phyloP scores from a whole-genome alignment of 2,888 invertebrate genomes.

The Hemithea aestivaria region DNA sequence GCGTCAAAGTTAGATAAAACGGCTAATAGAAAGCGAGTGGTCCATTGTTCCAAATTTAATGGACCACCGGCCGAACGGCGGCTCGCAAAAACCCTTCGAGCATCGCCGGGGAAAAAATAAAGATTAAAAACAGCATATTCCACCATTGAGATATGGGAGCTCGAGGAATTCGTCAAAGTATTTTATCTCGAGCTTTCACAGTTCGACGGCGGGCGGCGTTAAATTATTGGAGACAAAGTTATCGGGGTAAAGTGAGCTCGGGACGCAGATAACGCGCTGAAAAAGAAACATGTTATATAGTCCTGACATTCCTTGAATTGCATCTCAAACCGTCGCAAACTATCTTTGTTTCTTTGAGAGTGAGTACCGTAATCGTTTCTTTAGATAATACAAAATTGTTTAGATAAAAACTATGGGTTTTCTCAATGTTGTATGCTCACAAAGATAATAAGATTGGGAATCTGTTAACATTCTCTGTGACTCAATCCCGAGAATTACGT shows the following conservation, averaged over 20 bases:
- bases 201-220: constrained; percentile 68
- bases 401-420: constrained; percentile 38
- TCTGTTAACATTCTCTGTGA: constrained; percentile 35
- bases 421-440: constrained; percentile 28
- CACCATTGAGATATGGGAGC: constrained; percentile 63
- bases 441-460: constrained; percentile 35
- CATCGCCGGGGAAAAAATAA: constrained; percentile 63
- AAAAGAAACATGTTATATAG: constrained; percentile 12
- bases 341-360: constrained; percentile 20
- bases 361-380: constrained; percentile 16
- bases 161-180: constrained; percentile 69
- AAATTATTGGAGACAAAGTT: constrained; percentile 61
- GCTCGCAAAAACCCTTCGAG: constrained; percentile 60
- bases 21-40: constrained; percentile 67
- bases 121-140: constrained; percentile 64
- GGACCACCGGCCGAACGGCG: constrained; percentile 67
- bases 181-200: constrained; percentile 73
- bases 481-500: constrained; percentile 30
- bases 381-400: constrained; percentile 38
- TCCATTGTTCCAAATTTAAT: constrained; percentile 71
- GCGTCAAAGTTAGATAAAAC: constrained; percentile 72
- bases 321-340: constrained; percentile 43
- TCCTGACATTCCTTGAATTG: constrained; percentile 21
- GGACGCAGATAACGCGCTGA: constrained; percentile 21
- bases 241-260: constrained; percentile 39